Conservation (phyloP, 2,113 vertebrate species). For the Coryphaenoides rupestris region DNA sequence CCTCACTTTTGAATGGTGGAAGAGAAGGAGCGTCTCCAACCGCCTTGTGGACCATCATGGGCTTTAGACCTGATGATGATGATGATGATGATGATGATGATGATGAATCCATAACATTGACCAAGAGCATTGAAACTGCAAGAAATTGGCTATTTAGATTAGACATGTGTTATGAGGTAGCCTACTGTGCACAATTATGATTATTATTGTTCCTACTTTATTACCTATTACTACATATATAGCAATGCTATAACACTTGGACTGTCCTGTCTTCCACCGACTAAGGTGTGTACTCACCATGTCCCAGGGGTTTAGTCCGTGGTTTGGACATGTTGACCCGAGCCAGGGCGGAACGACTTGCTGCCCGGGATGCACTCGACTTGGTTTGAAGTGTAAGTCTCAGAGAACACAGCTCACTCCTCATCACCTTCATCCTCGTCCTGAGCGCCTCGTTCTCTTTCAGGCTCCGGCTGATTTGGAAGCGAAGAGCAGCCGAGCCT, state of each 20-base stretch:
- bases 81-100: no score
- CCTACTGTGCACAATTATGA: no score
- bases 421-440: constrained; percentile 64
- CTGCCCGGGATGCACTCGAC: constrained; percentile 35
- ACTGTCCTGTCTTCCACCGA: no score
- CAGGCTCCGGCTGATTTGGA: constrained; percentile 61
- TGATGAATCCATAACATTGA: no score
- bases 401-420: constrained; percentile 63
- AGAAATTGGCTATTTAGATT: no score
- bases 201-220: no score
- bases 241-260: no score
- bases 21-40: constrained; percentile 10
- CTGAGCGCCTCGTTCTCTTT: constrained; percentile 64
- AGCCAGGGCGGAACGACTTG: constrained; percentile 45
- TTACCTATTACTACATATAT: no score
- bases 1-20: constrained; percentile 21
- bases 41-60: constrained; percentile 22
- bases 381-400: constrained; percentile 59
- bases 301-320: constrained; percentile 47
- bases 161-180: no score
- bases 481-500: constrained; percentile 50
- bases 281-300: not conserved
- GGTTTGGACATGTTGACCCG: constrained; percentile 38
- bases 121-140: no score
- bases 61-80: constrained; percentile 13